Evolutionary conservation across 1,140 invertebrate species (phyloP), one percentile per base, ranked within the genome.

Genomic region (Magallana gigas): DNA sequence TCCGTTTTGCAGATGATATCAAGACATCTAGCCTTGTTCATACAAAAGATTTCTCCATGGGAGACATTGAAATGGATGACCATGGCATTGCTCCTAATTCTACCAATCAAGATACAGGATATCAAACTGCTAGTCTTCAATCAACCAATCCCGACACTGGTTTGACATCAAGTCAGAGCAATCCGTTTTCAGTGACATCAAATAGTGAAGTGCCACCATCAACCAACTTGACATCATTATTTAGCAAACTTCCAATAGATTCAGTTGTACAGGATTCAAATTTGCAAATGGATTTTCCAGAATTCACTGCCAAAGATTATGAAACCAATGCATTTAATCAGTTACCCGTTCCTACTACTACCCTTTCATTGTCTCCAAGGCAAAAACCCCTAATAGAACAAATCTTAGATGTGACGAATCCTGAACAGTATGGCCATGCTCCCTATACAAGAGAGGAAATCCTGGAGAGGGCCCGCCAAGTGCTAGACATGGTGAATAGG

Each of bases 31-130:
- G 91, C 89, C 59, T 91, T 8, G 84, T 88, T 85, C 84, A 85
- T 29, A 89, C 88, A 29, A 68, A 88, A 29, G 90, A 92, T 11
- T 89, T 80, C 48, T 91, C 91, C 18, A 85, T 87, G 56, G 82
- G 36, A 59, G 91, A 89, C 71, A 87, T 88, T 82, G 89, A 91
- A 85, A 86, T 88, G 57, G 86, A 80, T 57, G 71, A 84, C 82
- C 89, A 92, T 57, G 88, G 88, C 56, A 58, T 64, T 60, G 76
- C 84, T 48, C 85, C 85, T 16, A 86, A 88, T 85, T 85, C 81
- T n/a, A 82, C 88, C 83, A 89, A 89, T 91, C 91, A 92, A 62
- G 91, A 92, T 85, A 92, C 91, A 80, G 91, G 90, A 23, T 91
- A 91, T 83, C 91, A 91, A 68, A 91, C 91, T 57, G 87, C 88